Evolutionary conservation across 2,113 vertebrate genomes (phyloP).

Genomic region (Ascaphus truei): DNA sequence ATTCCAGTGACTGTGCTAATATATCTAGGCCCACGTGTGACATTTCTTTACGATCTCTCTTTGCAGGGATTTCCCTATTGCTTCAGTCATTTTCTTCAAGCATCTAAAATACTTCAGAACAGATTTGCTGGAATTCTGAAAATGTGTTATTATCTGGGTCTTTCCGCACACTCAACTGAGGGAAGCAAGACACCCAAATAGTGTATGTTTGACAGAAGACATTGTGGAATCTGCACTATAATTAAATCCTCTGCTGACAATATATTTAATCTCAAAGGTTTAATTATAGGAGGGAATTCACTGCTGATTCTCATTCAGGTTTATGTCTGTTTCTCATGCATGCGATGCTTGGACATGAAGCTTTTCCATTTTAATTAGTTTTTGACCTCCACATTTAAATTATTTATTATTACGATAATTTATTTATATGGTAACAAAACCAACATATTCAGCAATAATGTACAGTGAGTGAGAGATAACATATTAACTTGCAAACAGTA

Average conservation of each 20-base stretch:
- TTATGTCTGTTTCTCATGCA: not conserved
- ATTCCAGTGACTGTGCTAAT: too few species aligned
- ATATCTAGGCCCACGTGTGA: too few species aligned
- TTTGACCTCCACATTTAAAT: not conserved
- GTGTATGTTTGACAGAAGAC: not conserved
- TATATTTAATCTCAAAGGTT: conserved; percentile 9
- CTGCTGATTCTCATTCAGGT: not conserved
- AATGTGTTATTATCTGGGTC: not conserved
- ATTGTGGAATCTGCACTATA: not conserved
- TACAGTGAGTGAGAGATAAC: too few species aligned
- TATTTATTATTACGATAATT: too few species aligned
- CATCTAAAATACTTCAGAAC: too few species aligned
- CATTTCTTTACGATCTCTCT: too few species aligned
- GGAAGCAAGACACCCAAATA: not conserved
- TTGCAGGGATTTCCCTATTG: too few species aligned
- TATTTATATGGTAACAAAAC: too few species aligned
- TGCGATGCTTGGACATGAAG: not conserved
- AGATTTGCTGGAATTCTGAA: too few species aligned
- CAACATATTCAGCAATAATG: too few species aligned
- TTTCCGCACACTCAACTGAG: not conserved
- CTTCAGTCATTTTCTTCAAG: too few species aligned
- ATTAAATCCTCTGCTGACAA: conserved; percentile 11
- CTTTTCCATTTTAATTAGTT: not conserved
- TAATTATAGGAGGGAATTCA: not conserved
- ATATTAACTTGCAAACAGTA: too few species aligned